Evolutionary conservation across 2,888 invertebrate genomes (phyloP).

Genomic region (Drosophila trichaetosa): DNA sequence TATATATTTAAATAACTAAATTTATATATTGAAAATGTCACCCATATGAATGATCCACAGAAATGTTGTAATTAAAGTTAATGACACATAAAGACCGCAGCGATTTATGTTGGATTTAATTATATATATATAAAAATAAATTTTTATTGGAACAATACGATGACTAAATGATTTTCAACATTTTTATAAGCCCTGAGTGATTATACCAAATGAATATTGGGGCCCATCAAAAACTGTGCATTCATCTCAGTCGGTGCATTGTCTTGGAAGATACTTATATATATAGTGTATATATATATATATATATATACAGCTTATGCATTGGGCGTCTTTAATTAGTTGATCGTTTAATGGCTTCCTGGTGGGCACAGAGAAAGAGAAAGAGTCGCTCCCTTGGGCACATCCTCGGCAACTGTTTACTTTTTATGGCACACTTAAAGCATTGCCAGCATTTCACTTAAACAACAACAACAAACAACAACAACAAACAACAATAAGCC

Average conservation of each 20-base stretch:
- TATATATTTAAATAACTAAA: neutral
- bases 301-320: slow-evolving; percentile 30
- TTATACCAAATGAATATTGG: slow-evolving; percentile 24
- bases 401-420: slow-evolving; percentile 60
- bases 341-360: slow-evolving; percentile 76
- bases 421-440: slow-evolving; percentile 68
- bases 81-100: neutral
- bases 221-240: slow-evolving; percentile 15
- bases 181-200: slow-evolving; percentile 10
- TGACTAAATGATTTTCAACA: slow-evolving; percentile 32
- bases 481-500: slow-evolving; percentile 9
- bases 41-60: neutral
- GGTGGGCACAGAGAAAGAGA: slow-evolving; percentile 35
- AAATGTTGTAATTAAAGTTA: neutral
- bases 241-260: slow-evolving; percentile 30
- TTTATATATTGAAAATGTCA: neutral
- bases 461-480: slow-evolving; percentile 21
- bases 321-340: slow-evolving; percentile 63
- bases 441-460: slow-evolving; percentile 43
- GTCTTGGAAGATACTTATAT: slow-evolving; percentile 3
- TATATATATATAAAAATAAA: neutral
- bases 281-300: slow-evolving; percentile 6
- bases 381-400: slow-evolving; percentile 7
- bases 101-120: neutral
- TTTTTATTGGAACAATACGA: neutral